Conservation (phyloP, 2,888 invertebrate species). For the Auanema sp. region DNA sequence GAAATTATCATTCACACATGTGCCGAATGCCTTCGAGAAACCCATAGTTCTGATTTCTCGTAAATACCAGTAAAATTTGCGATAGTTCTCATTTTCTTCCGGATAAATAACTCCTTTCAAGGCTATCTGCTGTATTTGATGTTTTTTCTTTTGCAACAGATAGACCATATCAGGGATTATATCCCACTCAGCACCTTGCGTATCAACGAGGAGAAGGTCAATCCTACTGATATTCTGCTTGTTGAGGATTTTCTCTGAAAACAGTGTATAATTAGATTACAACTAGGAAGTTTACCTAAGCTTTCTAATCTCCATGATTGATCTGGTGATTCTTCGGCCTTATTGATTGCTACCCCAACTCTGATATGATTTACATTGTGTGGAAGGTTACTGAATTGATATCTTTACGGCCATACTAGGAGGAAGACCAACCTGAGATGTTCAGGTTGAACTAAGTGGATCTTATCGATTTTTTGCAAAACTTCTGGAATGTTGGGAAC, state of each 20-base stretch:
- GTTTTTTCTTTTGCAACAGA: not conserved
- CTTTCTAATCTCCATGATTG: not conserved
- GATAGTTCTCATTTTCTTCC: conserved; percentile 22
- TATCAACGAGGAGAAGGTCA: conserved; percentile 13
- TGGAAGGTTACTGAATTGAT: not conserved
- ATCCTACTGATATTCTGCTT: conserved; percentile 1
- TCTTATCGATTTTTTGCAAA: not conserved
- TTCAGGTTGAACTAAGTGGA: conserved; percentile 8
- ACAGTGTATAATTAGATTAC: not conserved
- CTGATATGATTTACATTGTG: not conserved
- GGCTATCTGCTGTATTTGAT: not conserved
- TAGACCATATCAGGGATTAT: not conserved
- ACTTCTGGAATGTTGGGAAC: not conserved
- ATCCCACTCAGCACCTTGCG: conserved; percentile 18
- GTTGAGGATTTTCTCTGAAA: conserved; percentile 11
- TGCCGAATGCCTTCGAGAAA: no score
- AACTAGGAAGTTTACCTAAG: not conserved
- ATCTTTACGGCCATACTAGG: not conserved
- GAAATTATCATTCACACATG: no score
- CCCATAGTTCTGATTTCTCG: not conserved
- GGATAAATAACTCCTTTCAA: conserved; percentile 8
- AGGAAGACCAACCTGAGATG: not conserved
- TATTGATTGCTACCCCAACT: not conserved
- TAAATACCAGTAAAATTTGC: conserved; percentile 16
- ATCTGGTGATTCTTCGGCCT: not conserved